Evolutionary conservation across 2,797 vertebrate species (phyloP).

Genomic region (Bradypodion ventrale): DNA sequence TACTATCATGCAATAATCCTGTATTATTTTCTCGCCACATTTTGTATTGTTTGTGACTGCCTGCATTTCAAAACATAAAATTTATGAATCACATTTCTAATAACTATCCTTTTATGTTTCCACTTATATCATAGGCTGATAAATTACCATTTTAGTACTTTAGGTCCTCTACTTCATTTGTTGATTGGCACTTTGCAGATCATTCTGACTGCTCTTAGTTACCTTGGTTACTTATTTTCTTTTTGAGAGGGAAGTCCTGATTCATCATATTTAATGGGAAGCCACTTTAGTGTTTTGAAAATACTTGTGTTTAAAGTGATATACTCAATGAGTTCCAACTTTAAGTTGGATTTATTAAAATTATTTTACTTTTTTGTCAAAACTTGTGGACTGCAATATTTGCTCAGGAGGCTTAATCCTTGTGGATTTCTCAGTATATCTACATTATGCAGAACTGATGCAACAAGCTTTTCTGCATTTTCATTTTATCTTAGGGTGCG

Average conservation of each 20-base stretch:
- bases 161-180: constrained; percentile 1
- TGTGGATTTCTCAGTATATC: neutral
- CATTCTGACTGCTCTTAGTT: neutral
- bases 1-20: neutral
- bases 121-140: constrained; percentile 1
- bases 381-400: neutral
- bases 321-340: neutral
- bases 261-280: constrained; percentile 6
- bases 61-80: constrained; percentile 18
- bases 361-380: neutral
- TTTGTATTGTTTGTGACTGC: neutral
- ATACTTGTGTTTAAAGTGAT: neutral
- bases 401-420: neutral
- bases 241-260: neutral
- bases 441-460: neutral
- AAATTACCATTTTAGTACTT: constrained; percentile 10
- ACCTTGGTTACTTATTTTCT: constrained; percentile 20
- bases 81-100: constrained; percentile 25
- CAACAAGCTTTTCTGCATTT: neutral
- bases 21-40: constrained; percentile 1
- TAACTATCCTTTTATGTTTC: constrained; percentile 11
- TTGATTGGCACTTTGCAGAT: constrained; percentile 12
- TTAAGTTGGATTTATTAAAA: neutral
- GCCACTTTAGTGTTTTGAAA: neutral
- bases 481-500: neutral